A percentile compares a stretch with the other conserved stretches of the same genome.
These are phyloP conservation scores for Scaptomyza caliginosa DNA, from an alignment of 2,888 invertebrate species.

Conservation along the genomic window DNA sequence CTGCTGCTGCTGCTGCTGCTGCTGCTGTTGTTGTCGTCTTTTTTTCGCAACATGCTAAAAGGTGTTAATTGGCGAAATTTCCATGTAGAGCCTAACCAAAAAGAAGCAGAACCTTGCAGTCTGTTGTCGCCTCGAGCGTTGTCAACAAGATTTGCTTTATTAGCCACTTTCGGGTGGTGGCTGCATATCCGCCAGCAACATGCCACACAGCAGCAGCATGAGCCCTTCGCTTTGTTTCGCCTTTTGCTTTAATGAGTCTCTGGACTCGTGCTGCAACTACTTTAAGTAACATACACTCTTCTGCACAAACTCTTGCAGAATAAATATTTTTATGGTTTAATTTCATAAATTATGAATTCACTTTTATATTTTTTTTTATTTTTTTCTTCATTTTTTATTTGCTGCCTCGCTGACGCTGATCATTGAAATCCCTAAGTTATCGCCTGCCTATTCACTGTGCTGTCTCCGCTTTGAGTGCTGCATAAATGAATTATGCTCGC, in stretches of 20 bases:
- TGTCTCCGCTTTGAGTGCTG: constrained; percentile 29
- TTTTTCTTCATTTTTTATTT: constrained; percentile 39
- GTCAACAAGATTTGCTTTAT: constrained; percentile 84
- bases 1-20: constrained; percentile 33
- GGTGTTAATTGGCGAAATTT: constrained; percentile 84
- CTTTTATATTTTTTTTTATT: constrained; percentile 45
- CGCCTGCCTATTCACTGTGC: constrained; percentile 56
- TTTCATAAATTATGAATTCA: constrained; percentile 75
- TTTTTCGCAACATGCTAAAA: constrained; percentile 81
- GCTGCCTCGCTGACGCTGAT: constrained; percentile 71
- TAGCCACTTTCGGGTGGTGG: constrained; percentile 83
- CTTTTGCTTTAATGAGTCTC: constrained; percentile 64
- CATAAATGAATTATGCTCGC: constrained; percentile 79
- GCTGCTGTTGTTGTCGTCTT: constrained; percentile 57
- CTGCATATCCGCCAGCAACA: constrained; percentile 64
- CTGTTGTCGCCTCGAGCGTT: constrained; percentile 70
- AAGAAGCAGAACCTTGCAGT: constrained; percentile 46
- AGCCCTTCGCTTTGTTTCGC: constrained; percentile 43
- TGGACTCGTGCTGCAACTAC: constrained; percentile 36
- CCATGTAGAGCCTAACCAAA: constrained; percentile 78
- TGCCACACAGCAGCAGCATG: constrained; percentile 57
- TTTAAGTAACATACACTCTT: constrained; percentile 1
- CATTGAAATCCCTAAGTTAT: constrained; percentile 84
- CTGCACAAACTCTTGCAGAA: constrained; percentile 30
- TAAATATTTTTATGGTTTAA: constrained; percentile 80